phyloP scores from a whole-genome alignment of 1,140 invertebrate genomes.

The Drosophila serrata region DNA sequence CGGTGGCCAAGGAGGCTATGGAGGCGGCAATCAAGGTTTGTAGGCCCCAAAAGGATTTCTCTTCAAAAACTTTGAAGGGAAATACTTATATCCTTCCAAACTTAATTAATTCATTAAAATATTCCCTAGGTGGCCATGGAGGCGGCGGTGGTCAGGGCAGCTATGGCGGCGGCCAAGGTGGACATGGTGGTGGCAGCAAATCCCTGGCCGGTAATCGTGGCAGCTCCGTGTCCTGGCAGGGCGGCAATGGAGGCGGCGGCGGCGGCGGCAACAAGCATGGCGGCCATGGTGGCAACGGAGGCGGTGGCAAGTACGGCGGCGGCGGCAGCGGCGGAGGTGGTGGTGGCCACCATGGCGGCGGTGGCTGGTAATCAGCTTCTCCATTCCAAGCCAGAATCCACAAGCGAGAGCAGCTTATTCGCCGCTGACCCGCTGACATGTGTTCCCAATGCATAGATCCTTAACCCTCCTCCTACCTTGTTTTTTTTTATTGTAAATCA shows the following conservation, averaged over 20 bases:
- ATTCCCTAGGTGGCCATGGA: slow-evolving; percentile 43
- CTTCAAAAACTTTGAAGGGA: too few species aligned
- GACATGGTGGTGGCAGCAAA: slow-evolving; percentile 46
- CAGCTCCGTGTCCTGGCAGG: slow-evolving; percentile 56
- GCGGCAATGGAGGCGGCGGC: slow-evolving; percentile 17
- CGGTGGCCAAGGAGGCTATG: slow-evolving; percentile 29
- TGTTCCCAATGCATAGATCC: slow-evolving; percentile 57
- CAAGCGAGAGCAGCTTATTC: slow-evolving; percentile 12
- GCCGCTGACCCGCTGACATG: slow-evolving; percentile 36
- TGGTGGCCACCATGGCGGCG: slow-evolving; percentile 42
- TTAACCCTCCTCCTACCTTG: slow-evolving; percentile 15
- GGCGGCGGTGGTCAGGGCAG: slow-evolving; percentile 45
- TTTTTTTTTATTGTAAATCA: slow-evolving; percentile 28
- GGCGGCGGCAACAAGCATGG: slow-evolving; percentile 39
- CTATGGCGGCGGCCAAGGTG: slow-evolving; percentile 22
- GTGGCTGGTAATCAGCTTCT: slow-evolving; percentile 54
- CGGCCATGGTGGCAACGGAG: slow-evolving; percentile 29
- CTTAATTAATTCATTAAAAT: too few species aligned
- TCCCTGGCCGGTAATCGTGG: slow-evolving; percentile 62
- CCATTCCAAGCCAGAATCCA: neutral
- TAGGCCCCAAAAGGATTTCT: neutral
- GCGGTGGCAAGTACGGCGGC: slow-evolving; percentile 48
- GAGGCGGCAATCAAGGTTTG: slow-evolving; percentile 45
- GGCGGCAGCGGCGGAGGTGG: slow-evolving; percentile 47
- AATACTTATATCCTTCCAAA: too few species aligned